These are phyloP conservation scores for Anthopleura xanthogrammica DNA, from an alignment of 92 coral and sea anemone species.

Conservation along the genomic window DNA sequence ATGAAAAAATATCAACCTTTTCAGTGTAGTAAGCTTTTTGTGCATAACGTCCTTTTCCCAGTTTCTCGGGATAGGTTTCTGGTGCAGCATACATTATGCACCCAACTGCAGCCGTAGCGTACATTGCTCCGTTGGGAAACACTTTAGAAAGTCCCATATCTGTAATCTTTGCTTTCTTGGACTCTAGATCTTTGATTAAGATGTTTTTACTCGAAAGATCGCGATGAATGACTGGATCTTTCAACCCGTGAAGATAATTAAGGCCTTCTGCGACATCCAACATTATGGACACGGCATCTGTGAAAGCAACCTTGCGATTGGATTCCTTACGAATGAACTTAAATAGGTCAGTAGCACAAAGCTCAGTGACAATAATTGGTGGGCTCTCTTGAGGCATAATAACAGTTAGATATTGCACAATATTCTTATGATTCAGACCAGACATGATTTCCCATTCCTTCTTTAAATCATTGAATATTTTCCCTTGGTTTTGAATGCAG, in stretches of 20 bases:
- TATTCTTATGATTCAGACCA: conserved; percentile 56
- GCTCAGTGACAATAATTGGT: conserved; percentile 75
- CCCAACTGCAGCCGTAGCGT: conserved; percentile 75
- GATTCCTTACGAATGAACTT: conserved; percentile 42
- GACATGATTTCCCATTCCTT: conserved; percentile 73
- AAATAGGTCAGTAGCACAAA: conserved; percentile 63
- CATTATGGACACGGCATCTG: conserved; percentile 69
- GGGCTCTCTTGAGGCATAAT: conserved; percentile 52
- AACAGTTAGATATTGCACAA: conserved; percentile 74
- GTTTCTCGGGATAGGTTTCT: conserved; percentile 61
- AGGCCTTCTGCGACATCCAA: conserved; percentile 75
- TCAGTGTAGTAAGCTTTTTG: conserved; percentile 60
- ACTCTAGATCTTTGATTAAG: conserved; percentile 39
- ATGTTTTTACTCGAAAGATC: conserved; percentile 80
- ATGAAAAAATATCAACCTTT: conserved; percentile 84
- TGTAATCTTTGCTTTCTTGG: conserved; percentile 72
- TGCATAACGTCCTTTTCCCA: conserved; percentile 20
- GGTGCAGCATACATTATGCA: conserved; percentile 82
- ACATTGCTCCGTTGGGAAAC: conserved; percentile 78
- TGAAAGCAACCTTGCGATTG: conserved; percentile 51
- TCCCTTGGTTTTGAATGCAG: conserved; percentile 35
- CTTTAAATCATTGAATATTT: conserved; percentile 42
- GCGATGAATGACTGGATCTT: conserved; percentile 69
- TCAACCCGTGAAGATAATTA: conserved; percentile 51
- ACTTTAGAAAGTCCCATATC: conserved; percentile 80